Base-by-base conservation (phyloP, 1,140 invertebrate species). In the Atta cephalotes region DNA sequence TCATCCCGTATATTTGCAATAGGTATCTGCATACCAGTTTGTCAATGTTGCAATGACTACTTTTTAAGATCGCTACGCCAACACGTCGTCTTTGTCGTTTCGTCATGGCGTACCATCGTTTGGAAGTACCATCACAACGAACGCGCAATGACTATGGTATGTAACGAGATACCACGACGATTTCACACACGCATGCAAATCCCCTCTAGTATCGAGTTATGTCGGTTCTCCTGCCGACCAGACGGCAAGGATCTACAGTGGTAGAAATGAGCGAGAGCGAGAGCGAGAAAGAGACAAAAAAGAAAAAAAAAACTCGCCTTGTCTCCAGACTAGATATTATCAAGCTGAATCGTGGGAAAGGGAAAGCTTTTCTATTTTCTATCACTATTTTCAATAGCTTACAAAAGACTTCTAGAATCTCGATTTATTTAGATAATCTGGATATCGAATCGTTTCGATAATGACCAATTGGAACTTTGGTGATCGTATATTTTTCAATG, bases 1-100 rank as follows among this genome's bases (percentile, higher is more conserved):
- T 95, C 93, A 93, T 21, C 56, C 90, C 87, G 86, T 81, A 87
- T 91, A 92, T 92, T 93, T 88, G 90, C 88, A 87, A 88, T 85
- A 78, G 82, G 21, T 87, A 91, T 91, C 90, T 87, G 87, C 88
- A 93, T 93, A 90, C 88, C 90, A 92, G 91, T 94, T 93, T 92
- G 91, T 94, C 93, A 93, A 90, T 88, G 90, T 91, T 88, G 85
- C 91, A 86, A 93, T 91, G 87, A 86, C 86, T 72, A 90, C 87
- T 87, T 77, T 72, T 58, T 65, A 88, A 58, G 9, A 70, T 51
- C 77, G 74, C 60, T 78, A 28, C 35, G 39, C 16, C 70, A 49
- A 53, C 66, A 56, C 58, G 70, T 85, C 82, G 28, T 68, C 49
- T 12, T 72, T 25, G 86, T 25, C 66, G 66, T 79, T 68, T 68